These are phyloP conservation scores for Cheilosia scutellata DNA, from an alignment of 2,888 invertebrate genomes.

Conservation along the genomic window DNA sequence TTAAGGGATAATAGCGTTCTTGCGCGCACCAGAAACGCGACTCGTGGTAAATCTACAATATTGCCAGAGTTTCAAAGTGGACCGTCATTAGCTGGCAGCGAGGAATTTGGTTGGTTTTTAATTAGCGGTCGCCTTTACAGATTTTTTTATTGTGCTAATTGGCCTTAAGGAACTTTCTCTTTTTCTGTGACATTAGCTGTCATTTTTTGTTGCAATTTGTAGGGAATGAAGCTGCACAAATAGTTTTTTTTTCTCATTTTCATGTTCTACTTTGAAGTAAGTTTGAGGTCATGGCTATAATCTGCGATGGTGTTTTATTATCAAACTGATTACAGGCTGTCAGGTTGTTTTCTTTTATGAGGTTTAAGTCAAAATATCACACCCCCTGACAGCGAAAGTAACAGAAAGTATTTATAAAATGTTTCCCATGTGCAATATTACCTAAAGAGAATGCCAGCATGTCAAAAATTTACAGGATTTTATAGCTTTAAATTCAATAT, in stretches of 20 bases:
- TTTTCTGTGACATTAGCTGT: neutral
- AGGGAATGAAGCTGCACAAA: neutral
- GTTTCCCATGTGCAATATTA: too few relatives aligned
- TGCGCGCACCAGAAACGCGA: conserved; percentile 8
- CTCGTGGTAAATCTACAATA: conserved; percentile 35
- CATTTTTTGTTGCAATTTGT: neutral
- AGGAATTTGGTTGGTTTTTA: conserved; percentile 10
- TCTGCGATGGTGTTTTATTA: neutral
- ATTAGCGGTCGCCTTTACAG: neutral
- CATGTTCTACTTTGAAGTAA: neutral
- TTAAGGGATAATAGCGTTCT: conserved; percentile 50
- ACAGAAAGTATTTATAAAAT: too few relatives aligned
- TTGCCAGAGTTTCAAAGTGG: conserved; percentile 22
- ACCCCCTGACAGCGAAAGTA: too few relatives aligned
- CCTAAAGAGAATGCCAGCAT: too few relatives aligned
- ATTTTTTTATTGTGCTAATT: neutral
- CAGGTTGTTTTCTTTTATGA: too few relatives aligned
- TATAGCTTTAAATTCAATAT: too few relatives aligned
- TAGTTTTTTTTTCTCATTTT: neutral
- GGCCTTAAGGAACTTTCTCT: neutral
- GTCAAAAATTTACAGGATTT: too few relatives aligned
- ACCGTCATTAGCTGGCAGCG: conserved; percentile 3
- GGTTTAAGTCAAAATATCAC: too few relatives aligned
- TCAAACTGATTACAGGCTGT: neutral
- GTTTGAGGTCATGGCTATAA: neutral